Evolutionary conservation across 2,888 invertebrate genomes (phyloP).

Genomic region (Cinara cedri): DNA sequence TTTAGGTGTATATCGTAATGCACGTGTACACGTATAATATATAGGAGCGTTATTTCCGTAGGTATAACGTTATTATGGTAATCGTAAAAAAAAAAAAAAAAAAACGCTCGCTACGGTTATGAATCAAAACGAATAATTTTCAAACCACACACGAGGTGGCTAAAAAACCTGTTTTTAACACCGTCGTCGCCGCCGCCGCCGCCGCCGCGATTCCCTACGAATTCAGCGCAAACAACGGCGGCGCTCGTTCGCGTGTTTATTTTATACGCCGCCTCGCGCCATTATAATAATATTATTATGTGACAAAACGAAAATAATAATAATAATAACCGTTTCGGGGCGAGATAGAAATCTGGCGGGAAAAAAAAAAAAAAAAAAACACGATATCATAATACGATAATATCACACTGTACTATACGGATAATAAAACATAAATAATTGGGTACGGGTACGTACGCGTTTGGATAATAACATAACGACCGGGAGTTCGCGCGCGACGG

Average conservation of each 20-base stretch:
- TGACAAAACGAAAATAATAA: constrained; percentile 26
- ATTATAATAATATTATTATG: not conserved
- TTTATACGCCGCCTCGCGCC: no score
- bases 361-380: no score
- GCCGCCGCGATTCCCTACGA: not conserved
- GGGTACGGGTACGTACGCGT: not conserved
- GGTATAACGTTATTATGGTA: not conserved
- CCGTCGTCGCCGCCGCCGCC: not conserved
- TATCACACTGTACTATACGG: no score
- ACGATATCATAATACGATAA: no score
- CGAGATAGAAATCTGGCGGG: not conserved
- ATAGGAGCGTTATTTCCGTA: no score
- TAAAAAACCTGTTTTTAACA: constrained; percentile 49
- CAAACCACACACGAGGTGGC: constrained; percentile 53
- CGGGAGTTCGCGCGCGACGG: not conserved
- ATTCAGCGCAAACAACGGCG: constrained; percentile 22
- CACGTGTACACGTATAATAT: no score
- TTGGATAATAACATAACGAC: constrained; percentile 12
- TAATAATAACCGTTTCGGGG: not conserved
- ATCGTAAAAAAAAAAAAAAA: no score
- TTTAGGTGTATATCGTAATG: no score
- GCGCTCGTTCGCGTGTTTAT: constrained; percentile 15
- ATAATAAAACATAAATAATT: constrained; percentile 24
- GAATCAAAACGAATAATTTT: constrained; percentile 50
- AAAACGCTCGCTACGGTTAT: constrained; percentile 39